Conservation (phyloP, 1,140 invertebrate species). For the Pseudomyrmex dendroicus region DNA sequence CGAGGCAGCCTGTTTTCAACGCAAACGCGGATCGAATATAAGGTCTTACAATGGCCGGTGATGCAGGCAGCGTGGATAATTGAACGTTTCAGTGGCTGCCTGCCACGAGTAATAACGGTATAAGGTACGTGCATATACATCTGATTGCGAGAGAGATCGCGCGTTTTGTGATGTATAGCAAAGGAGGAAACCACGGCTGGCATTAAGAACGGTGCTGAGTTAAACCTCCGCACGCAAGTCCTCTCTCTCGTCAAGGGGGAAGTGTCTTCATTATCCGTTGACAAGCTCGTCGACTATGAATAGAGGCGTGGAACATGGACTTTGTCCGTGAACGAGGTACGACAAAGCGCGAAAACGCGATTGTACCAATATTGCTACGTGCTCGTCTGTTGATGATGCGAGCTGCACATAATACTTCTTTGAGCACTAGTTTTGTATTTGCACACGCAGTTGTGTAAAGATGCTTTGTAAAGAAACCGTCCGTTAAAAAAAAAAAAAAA, state of each 20-base stretch:
- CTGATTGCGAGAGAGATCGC: conserved; percentile 65
- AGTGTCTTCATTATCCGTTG: conserved; percentile 73
- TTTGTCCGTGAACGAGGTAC: conserved; percentile 52
- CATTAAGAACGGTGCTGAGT: conserved; percentile 47
- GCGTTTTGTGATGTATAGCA: conserved; percentile 21
- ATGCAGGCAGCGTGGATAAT: conserved; percentile 79
- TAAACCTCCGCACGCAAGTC: conserved; percentile 40
- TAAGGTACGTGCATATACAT: conserved; percentile 59
- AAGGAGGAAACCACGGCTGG: conserved; percentile 35
- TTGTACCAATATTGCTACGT: conserved; percentile 56
- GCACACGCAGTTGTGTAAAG: background rate
- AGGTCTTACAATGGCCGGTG: conserved; percentile 74
- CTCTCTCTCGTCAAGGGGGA: conserved; percentile 31
- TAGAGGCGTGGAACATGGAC: conserved; percentile 34
- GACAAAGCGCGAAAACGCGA: conserved; percentile 55
- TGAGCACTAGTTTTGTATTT: conserved; percentile 20
- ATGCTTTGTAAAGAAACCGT: background rate
- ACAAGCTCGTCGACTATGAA: conserved; percentile 63
- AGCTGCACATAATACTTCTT: conserved; percentile 23
- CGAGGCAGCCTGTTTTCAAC: conserved; percentile 78
- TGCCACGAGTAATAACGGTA: conserved; percentile 75
- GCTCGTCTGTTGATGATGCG: conserved; percentile 27
- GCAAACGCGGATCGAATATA: conserved; percentile 61
- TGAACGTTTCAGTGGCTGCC: conserved; percentile 81
- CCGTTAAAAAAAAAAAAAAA: background rate